These are phyloP conservation scores for Enteromius anoplus DNA, from an alignment of 2,797 vertebrate species.

Conservation along the genomic window DNA sequence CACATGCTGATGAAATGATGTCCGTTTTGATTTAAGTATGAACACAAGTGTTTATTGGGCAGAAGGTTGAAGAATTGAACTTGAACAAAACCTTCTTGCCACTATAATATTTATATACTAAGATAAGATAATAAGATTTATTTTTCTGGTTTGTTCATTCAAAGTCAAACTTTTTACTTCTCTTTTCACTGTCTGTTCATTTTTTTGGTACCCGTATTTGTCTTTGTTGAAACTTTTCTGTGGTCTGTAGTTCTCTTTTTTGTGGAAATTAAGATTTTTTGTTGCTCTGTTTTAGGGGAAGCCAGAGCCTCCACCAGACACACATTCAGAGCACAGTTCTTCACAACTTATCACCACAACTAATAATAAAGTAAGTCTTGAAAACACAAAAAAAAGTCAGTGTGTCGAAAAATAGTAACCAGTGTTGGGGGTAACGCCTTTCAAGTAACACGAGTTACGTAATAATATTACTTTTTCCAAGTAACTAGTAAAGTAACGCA, in stretches of 20 bases:
- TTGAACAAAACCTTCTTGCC: neutral
- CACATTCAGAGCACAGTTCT: constrained; percentile 70
- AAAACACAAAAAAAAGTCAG: neutral
- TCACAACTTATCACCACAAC: constrained; percentile 68
- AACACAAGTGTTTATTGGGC: neutral
- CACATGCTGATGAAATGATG: neutral
- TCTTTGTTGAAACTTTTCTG: neutral
- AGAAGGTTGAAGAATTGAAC: neutral
- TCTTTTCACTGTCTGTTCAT: neutral
- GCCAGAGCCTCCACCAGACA: constrained; percentile 72
- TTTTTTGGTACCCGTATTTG: neutral
- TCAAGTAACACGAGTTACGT: no score
- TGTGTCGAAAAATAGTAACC: neutral
- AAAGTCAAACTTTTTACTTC: neutral
- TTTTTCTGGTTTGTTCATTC: neutral
- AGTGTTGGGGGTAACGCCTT: no score
- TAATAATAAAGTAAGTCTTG: constrained; percentile 72
- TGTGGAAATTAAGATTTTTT: constrained; percentile 27
- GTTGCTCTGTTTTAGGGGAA: constrained; percentile 72
- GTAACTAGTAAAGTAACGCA: no score
- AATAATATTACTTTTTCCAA: no score
- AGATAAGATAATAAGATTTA: neutral
- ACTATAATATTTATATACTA: neutral
- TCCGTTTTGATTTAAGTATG: neutral
- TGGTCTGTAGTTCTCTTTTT: constrained; percentile 26